Conservation (phyloP, 2,797 vertebrate species). For the Xerus rutilus region DNA sequence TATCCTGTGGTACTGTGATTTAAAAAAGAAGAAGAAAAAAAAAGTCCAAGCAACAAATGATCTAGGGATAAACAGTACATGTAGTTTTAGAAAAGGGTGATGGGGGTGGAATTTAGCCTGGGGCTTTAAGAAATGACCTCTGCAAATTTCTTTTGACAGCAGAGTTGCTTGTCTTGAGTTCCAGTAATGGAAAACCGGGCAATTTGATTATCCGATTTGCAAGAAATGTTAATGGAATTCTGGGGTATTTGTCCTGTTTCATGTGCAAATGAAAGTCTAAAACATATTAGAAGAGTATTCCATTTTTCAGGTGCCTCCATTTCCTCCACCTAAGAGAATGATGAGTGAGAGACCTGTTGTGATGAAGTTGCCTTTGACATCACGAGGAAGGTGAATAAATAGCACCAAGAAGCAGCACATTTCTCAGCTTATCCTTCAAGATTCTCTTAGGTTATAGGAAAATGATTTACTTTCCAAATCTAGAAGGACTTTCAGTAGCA, state of each 20-base stretch:
- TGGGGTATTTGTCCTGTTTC: constrained; percentile 72
- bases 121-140: constrained; percentile 7
- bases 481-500: constrained; percentile 29
- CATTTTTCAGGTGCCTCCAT: constrained; percentile 54
- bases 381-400: constrained; percentile 37
- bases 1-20: background rate
- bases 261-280: constrained; percentile 74
- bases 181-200: constrained; percentile 67
- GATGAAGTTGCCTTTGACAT: constrained; percentile 52
- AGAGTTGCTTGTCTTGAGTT: constrained; percentile 61
- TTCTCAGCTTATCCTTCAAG: constrained; percentile 52
- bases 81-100: background rate
- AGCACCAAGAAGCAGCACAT: background rate
- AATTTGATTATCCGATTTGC: constrained; percentile 59
- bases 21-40: background rate
- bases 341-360: background rate
- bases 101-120: background rate
- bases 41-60: background rate
- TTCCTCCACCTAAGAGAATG: constrained; percentile 47
- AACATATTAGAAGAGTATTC: constrained; percentile 45
- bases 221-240: constrained; percentile 69
- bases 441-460: constrained; percentile 16
- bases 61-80: background rate
- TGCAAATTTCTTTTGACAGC: constrained; percentile 51
- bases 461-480: constrained; percentile 42